Evolutionary conservation across 2,888 invertebrate genomes (phyloP), one percentile per base, ranked within the genome.

Genomic region (Glyphotaelius pellucidus): DNA sequence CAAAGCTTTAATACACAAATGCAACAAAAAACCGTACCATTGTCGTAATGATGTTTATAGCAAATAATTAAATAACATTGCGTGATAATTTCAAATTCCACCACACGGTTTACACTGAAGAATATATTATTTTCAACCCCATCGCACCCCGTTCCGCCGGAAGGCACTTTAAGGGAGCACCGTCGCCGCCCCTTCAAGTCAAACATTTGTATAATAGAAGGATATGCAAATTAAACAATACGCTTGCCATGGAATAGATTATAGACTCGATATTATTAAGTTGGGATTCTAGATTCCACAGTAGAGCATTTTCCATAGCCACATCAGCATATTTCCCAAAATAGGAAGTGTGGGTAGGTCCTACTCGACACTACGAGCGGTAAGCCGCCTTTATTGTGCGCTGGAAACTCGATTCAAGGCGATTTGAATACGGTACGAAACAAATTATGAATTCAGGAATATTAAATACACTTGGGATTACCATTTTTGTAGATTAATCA

Each of bases 221-320:
- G 87, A 87, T 87, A 87, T 87, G 87, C 87, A 87, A 87, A 87
- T 87, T 42, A 52, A 87, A 87, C 87, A 52, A 87, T 87, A 87
- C 52, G 87, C 47, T 52, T 52, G 47, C 87, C 87, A 87, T 30
- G 47, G 87, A 52, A 87, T 87, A 87, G 87, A 87, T 87, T 87
- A 87, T 87, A 87, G 87, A 87, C 31, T 31, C 67, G 52, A 87
- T 87, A 87, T 52, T 87, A 67, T 67, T 67, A n/a, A 67, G 67
- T 67, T n/a, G 67, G 67, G 15, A 87, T 47, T 52, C 30, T 31
- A 32, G 47, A 52, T 67, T 87, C 87, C 15, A 87, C 87, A 87
- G 31, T 87, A 15, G 87, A 87, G 67, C 67, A 52, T 87, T 87
- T 87, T 87, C 85, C 38, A 86, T 25, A 86, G 85, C 47, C 30